Base-by-base conservation (phyloP, 2,113 vertebrate species). In the Paedocypris sp. region DNA sequence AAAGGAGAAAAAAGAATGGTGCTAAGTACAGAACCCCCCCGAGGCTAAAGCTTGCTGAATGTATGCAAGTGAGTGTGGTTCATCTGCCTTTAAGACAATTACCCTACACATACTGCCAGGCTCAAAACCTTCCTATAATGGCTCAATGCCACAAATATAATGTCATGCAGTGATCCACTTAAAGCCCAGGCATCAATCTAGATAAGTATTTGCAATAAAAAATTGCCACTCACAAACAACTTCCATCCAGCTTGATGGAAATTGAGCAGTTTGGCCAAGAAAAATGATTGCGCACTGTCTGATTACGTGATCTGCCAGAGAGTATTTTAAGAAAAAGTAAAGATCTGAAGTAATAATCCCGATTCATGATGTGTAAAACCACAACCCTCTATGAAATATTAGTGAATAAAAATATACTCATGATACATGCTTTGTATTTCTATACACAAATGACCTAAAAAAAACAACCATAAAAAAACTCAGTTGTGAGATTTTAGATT, bases 21-120 rank as follows among this genome's bases (percentile, higher is more conserved):
- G 36, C 23, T 42, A 56, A 56, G 19, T 56, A 41, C 1, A 2
- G 13, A 25, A 41, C 28, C n/a, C 38, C 20, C 38, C 53, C n/a
- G 10, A 42, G 36, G 38, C 23, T 2, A 42, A 57, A 16, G 42
- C 38, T 16, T 42, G 15, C 38, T 42, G 16, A 9, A 56, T 39
- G 36, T 41, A 42, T 57, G 53, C 23, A 57, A 41, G 53, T 41
- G 53, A 57, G 53, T 57, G 38, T 38, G 42, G 35, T 57, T 19
- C 25, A 29, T 19, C 5, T 7, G 8, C 51, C 33, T 23, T 16
- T 20, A 9, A 35, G 51, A 54, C 20, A 25, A 16, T 54, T 10
- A 54, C n/a, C 7, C 20, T 8, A 22, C 10, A 49, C 12, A 53
- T 53, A 53, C 20, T 23, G 19, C 2, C 9, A 54, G n/a, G 18